Percentiles rank a stretch among this genome's conserved stretches.
These are phyloP conservation scores for Pampusana beccarii DNA, from an alignment of 2,113 vertebrate genomes.

Conservation along the genomic window DNA sequence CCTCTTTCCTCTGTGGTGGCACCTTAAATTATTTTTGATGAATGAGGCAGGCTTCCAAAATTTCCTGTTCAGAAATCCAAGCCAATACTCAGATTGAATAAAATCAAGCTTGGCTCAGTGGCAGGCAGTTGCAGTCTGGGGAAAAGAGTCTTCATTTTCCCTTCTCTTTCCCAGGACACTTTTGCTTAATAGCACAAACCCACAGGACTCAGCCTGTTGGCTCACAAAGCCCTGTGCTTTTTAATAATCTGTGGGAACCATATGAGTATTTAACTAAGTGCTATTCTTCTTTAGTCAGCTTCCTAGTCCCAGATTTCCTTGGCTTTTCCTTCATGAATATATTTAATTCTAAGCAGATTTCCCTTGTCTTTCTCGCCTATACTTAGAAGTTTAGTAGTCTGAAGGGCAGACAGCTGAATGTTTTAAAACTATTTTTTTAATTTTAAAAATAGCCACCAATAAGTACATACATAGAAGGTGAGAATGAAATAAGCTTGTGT, in stretches of 20 bases:
- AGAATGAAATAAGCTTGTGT: neutral
- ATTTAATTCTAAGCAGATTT: neutral
- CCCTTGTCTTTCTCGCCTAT: neutral
- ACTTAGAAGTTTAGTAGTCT: neutral
- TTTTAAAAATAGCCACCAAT: neutral
- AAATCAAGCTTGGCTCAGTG: neutral
- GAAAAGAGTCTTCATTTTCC: neutral
- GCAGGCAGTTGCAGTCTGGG: neutral
- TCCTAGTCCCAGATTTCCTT: neutral
- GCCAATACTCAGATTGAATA: neutral
- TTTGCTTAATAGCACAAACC: neutral
- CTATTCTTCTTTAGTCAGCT: neutral
- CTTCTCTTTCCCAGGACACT: neutral
- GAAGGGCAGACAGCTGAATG: neutral
- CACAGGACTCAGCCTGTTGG: neutral
- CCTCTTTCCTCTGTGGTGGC: neutral
- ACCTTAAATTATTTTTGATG: slow-evolving; percentile 8
- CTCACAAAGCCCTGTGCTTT: neutral
- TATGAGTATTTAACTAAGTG: neutral
- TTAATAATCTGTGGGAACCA: neutral
- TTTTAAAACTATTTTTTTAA: neutral
- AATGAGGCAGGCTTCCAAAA: neutral
- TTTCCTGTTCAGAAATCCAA: neutral
- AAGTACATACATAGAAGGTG: neutral
- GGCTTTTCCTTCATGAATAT: neutral